These are phyloP conservation scores for Anoplophora glabripennis DNA, from an alignment of 1,140 invertebrate species.

Conservation along the genomic window DNA sequence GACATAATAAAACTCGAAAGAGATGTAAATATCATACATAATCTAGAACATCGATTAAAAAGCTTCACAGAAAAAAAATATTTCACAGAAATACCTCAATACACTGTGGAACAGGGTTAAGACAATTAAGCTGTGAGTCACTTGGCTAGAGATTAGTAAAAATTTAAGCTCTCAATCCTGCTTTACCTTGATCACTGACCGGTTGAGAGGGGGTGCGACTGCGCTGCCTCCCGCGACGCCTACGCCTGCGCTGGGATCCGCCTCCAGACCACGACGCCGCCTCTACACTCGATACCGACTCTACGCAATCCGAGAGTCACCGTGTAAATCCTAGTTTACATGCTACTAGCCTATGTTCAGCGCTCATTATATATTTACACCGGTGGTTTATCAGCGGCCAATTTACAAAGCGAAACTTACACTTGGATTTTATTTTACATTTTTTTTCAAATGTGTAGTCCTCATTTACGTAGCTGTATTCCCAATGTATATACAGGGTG, in stretches of 20 bases:
- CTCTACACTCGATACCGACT: constrained; percentile 60
- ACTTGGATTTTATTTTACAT: not conserved
- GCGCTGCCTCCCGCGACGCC: constrained; percentile 39
- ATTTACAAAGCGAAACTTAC: not conserved
- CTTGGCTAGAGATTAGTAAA: not conserved
- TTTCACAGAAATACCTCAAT: no score
- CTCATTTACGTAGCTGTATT: no score
- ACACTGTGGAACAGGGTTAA: not conserved
- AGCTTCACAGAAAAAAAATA: no score
- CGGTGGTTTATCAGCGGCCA: not conserved
- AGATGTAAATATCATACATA: no score
- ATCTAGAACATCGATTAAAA: no score
- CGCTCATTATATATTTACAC: not conserved
- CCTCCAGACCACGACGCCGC: constrained; percentile 55
- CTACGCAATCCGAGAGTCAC: constrained; percentile 43
- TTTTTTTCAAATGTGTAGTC: not conserved
- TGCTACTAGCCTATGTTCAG: not conserved
- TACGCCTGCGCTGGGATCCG: constrained; percentile 47
- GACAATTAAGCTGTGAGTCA: constrained; percentile 14
- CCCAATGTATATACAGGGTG: no score
- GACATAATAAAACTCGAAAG: no score
- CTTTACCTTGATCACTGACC: not conserved
- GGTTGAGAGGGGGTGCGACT: constrained; percentile 27
- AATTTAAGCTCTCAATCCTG: constrained; percentile 1
- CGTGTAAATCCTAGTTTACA: not conserved